A percentile compares a stretch with the other conserved stretches of the same genome.
Conservation (phyloP, 2,888 invertebrate genomes). For the Thecocarcelia acutangulata region DNA sequence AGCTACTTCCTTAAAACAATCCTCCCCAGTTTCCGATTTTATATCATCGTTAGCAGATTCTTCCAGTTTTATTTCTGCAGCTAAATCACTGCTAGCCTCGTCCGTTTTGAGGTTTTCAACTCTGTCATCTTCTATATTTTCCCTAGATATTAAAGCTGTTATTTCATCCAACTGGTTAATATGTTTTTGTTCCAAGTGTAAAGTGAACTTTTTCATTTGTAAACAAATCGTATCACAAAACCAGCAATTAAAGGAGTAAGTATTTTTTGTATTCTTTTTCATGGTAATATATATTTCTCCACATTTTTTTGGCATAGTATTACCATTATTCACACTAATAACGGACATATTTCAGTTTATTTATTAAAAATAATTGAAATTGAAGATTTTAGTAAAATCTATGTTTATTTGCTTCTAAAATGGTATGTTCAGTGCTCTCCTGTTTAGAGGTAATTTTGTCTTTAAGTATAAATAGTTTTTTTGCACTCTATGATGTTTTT, state of each 20-base stretch:
- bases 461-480: too few relatives aligned
- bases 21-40: conserved; percentile 36
- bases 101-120: neutral
- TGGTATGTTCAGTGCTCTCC: neutral
- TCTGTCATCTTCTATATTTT: conserved; percentile 21
- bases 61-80: conserved; percentile 56
- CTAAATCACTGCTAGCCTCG: neutral
- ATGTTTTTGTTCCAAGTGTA: conserved; percentile 68
- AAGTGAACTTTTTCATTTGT: conserved; percentile 68
- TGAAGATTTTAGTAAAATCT: neutral
- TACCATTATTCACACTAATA: neutral
- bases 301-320: conserved; percentile 55
- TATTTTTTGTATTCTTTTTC: conserved; percentile 60
- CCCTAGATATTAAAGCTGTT: neutral
- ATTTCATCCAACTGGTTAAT: conserved; percentile 42
- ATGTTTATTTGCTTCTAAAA: conserved; percentile 19
- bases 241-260: conserved; percentile 67
- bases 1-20: conserved; percentile 10
- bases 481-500: too few relatives aligned
- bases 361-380: neutral
- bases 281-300: conserved; percentile 66
- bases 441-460: neutral
- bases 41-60: conserved; percentile 35
- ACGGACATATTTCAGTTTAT: conserved; percentile 36
- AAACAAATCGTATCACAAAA: conserved; percentile 67